Percentiles rank a stretch among this genome's conserved stretches.
Conservation (phyloP, 2,888 invertebrate genomes). For the Caenorhabditis becei region DNA sequence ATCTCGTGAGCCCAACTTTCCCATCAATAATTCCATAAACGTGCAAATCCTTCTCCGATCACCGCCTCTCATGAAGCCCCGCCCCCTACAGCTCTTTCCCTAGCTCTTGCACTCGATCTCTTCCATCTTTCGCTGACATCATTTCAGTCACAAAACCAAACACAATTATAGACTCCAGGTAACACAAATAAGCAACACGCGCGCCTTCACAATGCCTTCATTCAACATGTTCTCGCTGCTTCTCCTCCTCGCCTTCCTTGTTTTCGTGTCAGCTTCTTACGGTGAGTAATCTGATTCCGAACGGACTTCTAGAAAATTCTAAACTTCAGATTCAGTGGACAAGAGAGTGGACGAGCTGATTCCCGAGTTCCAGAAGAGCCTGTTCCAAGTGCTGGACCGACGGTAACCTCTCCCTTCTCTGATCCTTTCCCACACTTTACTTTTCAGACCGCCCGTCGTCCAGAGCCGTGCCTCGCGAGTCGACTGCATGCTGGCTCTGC, state of each 20-base stretch:
- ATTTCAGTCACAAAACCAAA: slow-evolving; percentile 19
- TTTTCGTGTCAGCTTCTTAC: slow-evolving; percentile 38
- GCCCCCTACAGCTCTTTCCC: slow-evolving; percentile 8
- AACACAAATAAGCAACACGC: slow-evolving; percentile 17
- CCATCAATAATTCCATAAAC: slow-evolving; percentile 6
- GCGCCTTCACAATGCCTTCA: slow-evolving; percentile 32
- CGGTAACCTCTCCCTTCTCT: slow-evolving; percentile 12
- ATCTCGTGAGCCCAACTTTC: not conserved
- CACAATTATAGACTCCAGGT: slow-evolving; percentile 50
- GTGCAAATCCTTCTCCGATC: not conserved
- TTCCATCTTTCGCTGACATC: slow-evolving; percentile 14
- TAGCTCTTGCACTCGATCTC: slow-evolving; percentile 11
- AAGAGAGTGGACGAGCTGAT: slow-evolving; percentile 40
- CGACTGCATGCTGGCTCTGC: slow-evolving; percentile 66
- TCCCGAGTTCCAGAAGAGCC: slow-evolving; percentile 43
- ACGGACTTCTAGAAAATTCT: not conserved
- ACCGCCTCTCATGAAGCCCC: slow-evolving; percentile 14
- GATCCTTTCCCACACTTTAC: not conserved
- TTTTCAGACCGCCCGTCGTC: slow-evolving; percentile 55
- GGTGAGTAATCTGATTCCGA: slow-evolving; percentile 18
- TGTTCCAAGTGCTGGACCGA: slow-evolving; percentile 35
- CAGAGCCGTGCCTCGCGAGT: slow-evolving; percentile 58
- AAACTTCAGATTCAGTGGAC: slow-evolving; percentile 17
- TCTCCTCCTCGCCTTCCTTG: slow-evolving; percentile 19
- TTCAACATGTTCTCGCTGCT: slow-evolving; percentile 34